phyloP scores from a whole-genome alignment of 2,113 vertebrate genomes.

The Pongo abelii region DNA sequence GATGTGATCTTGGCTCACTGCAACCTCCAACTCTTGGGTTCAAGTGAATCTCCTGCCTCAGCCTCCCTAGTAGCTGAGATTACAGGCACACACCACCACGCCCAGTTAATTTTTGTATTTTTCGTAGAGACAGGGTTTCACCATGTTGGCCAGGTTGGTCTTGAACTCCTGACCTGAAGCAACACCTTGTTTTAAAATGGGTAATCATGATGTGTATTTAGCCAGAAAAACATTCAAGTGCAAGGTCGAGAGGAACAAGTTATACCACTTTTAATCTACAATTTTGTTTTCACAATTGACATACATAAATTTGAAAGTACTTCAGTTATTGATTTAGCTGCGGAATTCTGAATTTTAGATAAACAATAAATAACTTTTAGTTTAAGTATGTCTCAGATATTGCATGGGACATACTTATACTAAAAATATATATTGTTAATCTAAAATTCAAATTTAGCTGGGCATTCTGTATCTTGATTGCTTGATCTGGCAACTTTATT shows the following conservation, averaged over 20 bases:
- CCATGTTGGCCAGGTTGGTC: too few species aligned
- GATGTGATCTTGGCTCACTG: too few species aligned
- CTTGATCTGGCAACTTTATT: neutral
- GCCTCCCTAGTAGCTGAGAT: too few species aligned
- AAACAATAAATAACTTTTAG: neutral
- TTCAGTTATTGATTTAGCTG: neutral
- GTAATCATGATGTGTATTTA: neutral
- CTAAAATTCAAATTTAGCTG: slow-evolving; percentile 9
- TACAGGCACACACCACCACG: too few species aligned
- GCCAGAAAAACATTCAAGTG: neutral
- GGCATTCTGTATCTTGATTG: neutral
- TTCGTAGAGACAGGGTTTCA: too few species aligned
- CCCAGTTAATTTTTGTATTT: too few species aligned
- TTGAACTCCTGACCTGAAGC: neutral
- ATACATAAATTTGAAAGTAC: neutral
- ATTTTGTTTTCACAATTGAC: neutral
- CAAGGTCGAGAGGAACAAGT: neutral
- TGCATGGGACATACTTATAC: neutral
- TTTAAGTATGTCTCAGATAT: neutral
- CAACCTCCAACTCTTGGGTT: too few species aligned
- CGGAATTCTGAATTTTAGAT: neutral
- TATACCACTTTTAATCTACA: neutral
- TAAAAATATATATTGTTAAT: neutral
- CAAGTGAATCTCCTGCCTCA: too few species aligned
- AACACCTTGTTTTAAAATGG: neutral